Conservation (phyloP, 2,113 vertebrate species). For the Mormyrus lacerda region DNA sequence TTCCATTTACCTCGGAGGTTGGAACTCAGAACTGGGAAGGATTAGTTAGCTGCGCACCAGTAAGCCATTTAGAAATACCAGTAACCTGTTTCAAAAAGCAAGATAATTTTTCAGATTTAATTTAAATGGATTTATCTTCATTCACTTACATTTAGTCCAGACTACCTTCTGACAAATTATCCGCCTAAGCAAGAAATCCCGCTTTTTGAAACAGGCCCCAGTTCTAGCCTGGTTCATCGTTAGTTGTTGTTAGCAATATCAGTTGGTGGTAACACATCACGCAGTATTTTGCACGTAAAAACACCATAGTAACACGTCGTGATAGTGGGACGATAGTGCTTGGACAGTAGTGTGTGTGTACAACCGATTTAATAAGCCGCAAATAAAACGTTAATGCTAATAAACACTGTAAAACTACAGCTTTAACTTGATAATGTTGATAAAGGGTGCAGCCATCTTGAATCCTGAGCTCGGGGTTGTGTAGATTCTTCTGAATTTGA, state of each 20-base stretch:
- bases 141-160: not conserved
- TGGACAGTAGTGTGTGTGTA: not conserved
- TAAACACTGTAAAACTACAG: not conserved
- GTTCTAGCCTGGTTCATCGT: not conserved
- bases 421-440: not conserved
- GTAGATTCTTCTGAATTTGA: not conserved
- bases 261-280: no score
- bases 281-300: not conserved
- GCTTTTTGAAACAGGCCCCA: not conserved
- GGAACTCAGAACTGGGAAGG: not conserved
- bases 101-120: not conserved
- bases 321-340: not conserved
- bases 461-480: not conserved
- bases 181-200: not conserved
- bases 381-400: not conserved
- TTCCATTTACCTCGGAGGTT: not conserved
- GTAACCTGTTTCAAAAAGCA: not conserved
- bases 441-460: not conserved
- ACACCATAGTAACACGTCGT: not conserved
- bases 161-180: not conserved
- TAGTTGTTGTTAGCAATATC: not conserved
- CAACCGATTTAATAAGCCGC: not conserved
- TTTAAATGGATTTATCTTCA: not conserved
- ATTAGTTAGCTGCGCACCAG: not conserved
- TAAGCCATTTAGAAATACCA: not conserved